Evolutionary conservation across 1,140 invertebrate species (phyloP).

Genomic region (Drosophila willistoni): DNA sequence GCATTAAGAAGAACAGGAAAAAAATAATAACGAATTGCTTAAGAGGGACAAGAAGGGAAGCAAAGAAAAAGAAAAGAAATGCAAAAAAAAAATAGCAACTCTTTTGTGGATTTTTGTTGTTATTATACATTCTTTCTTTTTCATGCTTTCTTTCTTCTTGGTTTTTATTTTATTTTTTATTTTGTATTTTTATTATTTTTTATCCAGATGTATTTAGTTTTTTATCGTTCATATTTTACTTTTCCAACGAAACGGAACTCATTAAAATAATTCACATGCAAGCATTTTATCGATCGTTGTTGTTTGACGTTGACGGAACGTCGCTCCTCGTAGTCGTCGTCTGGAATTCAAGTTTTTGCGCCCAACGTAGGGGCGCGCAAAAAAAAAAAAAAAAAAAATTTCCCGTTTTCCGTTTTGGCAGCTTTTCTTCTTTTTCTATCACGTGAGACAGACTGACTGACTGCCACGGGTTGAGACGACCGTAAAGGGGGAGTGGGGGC

Average conservation of each 20-base stretch:
- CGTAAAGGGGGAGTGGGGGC: not conserved
- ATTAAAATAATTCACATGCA: slow-evolving; percentile 82
- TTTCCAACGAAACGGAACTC: slow-evolving; percentile 78
- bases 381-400: slow-evolving; percentile 32
- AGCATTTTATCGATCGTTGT: slow-evolving; percentile 76
- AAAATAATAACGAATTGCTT: not conserved
- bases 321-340: slow-evolving; percentile 57
- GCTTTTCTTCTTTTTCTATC: slow-evolving; percentile 33
- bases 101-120: slow-evolving; percentile 51
- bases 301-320: slow-evolving; percentile 76
- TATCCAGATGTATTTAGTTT: slow-evolving; percentile 77
- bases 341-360: slow-evolving; percentile 59
- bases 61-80: not conserved
- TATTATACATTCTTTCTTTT: slow-evolving; percentile 16
- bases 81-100: slow-evolving; percentile 40
- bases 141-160: slow-evolving; percentile 15
- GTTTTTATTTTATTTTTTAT: slow-evolving; percentile 29
- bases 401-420: slow-evolving; percentile 69
- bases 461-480: not conserved
- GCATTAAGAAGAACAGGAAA: slow-evolving; percentile 29
- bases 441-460: slow-evolving; percentile 30
- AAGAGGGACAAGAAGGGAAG: not conserved
- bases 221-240: slow-evolving; percentile 78
- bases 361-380: slow-evolving; percentile 32
- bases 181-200: slow-evolving; percentile 22